Evolutionary conservation across 2,797 vertebrate genomes (phyloP).

Genomic region (Falco cherrug): DNA sequence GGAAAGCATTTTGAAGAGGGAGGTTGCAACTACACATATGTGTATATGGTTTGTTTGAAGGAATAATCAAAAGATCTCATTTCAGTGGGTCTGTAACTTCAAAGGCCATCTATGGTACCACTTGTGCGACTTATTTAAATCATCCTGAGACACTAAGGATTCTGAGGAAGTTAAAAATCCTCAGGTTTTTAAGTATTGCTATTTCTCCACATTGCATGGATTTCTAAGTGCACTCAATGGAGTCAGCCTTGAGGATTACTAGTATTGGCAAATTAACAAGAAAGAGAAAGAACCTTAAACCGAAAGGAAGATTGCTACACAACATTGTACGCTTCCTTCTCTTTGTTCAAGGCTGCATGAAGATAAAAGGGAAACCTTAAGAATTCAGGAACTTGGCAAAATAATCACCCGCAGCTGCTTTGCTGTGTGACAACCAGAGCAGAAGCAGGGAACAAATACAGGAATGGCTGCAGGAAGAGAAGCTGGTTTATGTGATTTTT

Average conservation of each 20-base stretch:
- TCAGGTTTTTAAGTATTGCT: background rate
- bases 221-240: background rate
- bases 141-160: background rate
- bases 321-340: background rate
- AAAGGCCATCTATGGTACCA: background rate
- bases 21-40: background rate
- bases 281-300: background rate
- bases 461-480: constrained; percentile 12
- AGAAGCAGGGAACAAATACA: background rate
- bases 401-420: background rate
- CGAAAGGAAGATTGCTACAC: constrained; percentile 16
- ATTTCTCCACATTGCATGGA: background rate
- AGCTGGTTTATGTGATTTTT: background rate
- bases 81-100: background rate
- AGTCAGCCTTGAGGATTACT: background rate
- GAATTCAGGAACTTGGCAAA: constrained; percentile 42
- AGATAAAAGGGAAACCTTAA: constrained; percentile 46
- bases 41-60: background rate
- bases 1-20: background rate
- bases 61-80: background rate
- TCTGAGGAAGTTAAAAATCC: background rate
- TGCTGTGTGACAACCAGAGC: background rate
- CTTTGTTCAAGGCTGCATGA: background rate
- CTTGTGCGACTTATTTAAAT: background rate
- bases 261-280: constrained; percentile 25